phyloP scores from a whole-genome alignment of 2,113 vertebrate genomes.

The Hydrochoerus hydrochaeris region DNA sequence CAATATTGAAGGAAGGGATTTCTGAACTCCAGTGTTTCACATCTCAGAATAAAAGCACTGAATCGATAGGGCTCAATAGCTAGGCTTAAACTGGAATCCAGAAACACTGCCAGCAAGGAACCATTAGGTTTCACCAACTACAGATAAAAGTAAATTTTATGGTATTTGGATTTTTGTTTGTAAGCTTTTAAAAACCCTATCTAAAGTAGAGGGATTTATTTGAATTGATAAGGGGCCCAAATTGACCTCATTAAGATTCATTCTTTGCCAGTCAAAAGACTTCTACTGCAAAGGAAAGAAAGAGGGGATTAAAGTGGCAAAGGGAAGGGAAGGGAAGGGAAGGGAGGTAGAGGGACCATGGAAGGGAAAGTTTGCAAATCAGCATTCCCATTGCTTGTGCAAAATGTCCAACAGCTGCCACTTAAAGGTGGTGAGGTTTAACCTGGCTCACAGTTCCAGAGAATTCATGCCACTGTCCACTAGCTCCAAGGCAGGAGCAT shows the following conservation, averaged over 20 bases:
- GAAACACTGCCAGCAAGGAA: constrained; percentile 3
- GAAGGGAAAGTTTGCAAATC: neutral
- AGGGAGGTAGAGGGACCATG: neutral
- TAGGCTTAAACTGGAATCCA: constrained; percentile 18
- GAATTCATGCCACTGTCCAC: neutral
- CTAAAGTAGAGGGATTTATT: neutral
- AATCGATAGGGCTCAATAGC: neutral
- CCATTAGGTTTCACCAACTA: neutral
- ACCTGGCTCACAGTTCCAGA: neutral
- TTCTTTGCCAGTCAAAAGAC: neutral
- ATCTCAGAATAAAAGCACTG: constrained; percentile 45
- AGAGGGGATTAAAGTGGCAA: no score
- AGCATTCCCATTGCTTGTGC: neutral
- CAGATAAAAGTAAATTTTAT: constrained; percentile 7
- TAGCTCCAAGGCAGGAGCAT: neutral
- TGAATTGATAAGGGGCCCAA: constrained; percentile 1
- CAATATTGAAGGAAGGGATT: constrained; percentile 44
- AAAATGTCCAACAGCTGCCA: neutral
- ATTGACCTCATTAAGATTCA: constrained; percentile 29
- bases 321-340: neutral
- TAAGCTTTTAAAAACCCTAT: constrained; percentile 48
- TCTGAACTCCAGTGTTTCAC: neutral
- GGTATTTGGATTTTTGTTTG: neutral
- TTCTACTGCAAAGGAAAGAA: neutral
- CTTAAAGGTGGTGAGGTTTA: neutral